Evolutionary conservation across 2,888 invertebrate species (phyloP).

Genomic region (Synanthedon vespiformis): DNA sequence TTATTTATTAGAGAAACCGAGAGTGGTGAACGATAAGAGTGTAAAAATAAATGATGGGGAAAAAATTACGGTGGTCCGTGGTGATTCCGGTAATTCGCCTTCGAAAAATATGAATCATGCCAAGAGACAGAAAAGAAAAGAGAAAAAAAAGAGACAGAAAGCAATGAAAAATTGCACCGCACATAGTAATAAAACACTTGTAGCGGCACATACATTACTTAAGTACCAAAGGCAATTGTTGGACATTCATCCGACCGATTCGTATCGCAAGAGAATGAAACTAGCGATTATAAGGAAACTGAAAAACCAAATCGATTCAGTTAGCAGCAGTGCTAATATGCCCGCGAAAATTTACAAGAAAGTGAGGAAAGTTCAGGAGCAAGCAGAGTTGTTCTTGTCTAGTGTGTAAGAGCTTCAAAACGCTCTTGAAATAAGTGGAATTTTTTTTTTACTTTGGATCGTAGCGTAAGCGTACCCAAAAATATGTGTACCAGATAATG

Average conservation of each 20-base stretch:
- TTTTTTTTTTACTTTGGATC: too few relatives aligned
- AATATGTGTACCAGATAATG: too few relatives aligned
- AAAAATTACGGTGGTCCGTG: not conserved
- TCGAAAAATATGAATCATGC: not conserved
- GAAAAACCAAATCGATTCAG: slow-evolving; percentile 23
- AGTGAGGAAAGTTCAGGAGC: slow-evolving; percentile 33
- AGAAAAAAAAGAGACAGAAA: not conserved
- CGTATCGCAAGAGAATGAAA: slow-evolving; percentile 26
- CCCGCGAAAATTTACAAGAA: slow-evolving; percentile 36
- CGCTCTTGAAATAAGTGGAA: too few relatives aligned
- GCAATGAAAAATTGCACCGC: not conserved
- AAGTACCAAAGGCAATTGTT: slow-evolving; percentile 28
- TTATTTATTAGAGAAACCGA: slow-evolving; percentile 15
- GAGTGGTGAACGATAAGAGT: slow-evolving; percentile 14
- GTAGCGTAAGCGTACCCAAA: too few relatives aligned
- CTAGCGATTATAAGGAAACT: slow-evolving; percentile 26
- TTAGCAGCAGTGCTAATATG: slow-evolving; percentile 21
- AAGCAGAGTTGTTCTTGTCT: slow-evolving; percentile 43
- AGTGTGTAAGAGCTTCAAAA: slow-evolving; percentile 28
- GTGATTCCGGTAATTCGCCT: not conserved
- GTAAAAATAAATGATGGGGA: not conserved
- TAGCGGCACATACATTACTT: slow-evolving; percentile 17
- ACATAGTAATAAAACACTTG: too few relatives aligned
- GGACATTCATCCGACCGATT: slow-evolving; percentile 19
- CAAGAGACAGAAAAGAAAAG: not conserved